A percentile compares a stretch with the other conserved stretches of the same genome.
phyloP scores from a whole-genome alignment of 1,140 invertebrate species.

The Drosophila azteca region DNA sequence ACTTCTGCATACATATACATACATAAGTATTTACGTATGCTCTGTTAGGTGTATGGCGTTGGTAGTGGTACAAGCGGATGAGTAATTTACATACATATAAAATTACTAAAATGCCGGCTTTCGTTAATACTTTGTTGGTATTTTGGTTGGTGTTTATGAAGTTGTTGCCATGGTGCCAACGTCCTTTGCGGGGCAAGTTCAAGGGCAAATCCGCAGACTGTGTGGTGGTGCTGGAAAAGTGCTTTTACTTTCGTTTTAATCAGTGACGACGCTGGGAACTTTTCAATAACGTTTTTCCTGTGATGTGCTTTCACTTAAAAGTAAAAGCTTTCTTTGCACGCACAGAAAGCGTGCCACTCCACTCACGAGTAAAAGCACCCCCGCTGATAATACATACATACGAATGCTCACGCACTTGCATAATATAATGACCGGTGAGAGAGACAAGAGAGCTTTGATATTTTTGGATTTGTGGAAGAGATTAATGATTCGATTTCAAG shows the following conservation, averaged over 20 bases:
- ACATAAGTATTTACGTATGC: too few species aligned
- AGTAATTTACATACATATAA: constrained; percentile 9
- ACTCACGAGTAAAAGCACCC: constrained; percentile 47
- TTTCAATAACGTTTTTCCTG: constrained; percentile 11
- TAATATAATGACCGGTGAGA: constrained; percentile 52
- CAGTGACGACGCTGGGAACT: too few species aligned
- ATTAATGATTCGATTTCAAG: constrained; percentile 41
- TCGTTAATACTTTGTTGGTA: too few species aligned
- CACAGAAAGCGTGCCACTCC: constrained; percentile 44
- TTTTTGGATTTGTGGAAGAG: constrained; percentile 27
- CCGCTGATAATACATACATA: constrained; percentile 16
- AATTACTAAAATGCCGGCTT: not conserved
- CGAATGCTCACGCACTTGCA: constrained; percentile 44
- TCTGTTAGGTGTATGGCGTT: too few species aligned
- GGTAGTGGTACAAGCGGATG: not conserved
- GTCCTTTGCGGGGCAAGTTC: constrained; percentile 65
- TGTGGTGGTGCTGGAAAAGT: constrained; percentile 43
- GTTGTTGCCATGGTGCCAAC: constrained; percentile 29
- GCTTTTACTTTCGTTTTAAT: constrained; percentile 60
- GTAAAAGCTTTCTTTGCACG: constrained; percentile 42
- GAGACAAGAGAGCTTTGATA: constrained; percentile 19
- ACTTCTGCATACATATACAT: not conserved
- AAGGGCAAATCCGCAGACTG: constrained; percentile 61
- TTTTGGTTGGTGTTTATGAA: constrained; percentile 5
- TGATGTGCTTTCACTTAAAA: constrained; percentile 17